Percentiles rank a stretch among this genome's conserved stretches.
Evolutionary conservation across 92 coral and sea anemone genomes (phyloP).

Genomic region (Pocillopora grandis): DNA sequence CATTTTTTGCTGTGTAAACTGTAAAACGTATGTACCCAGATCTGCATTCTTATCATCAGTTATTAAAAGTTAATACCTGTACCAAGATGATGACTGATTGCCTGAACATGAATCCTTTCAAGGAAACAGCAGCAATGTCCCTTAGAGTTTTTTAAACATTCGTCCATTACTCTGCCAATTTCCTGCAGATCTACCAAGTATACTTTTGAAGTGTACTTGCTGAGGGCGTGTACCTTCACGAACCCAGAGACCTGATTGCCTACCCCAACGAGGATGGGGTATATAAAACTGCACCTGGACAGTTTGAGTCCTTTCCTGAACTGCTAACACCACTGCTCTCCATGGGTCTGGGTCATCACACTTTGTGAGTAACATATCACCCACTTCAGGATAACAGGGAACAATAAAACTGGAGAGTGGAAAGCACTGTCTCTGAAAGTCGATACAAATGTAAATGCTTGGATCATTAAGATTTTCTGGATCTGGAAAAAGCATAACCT

Average conservation of each 20-base stretch:
- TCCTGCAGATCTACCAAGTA: slow-evolving; percentile 26
- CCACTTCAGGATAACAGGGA: slow-evolving; percentile 37
- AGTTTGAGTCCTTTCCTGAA: background rate
- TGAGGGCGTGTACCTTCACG: slow-evolving; percentile 28
- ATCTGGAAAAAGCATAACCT: slow-evolving; percentile 33
- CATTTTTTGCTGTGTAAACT: too few relatives aligned
- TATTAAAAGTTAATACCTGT: too few relatives aligned
- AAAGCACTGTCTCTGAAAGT: slow-evolving; percentile 26
- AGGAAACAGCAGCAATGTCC: background rate
- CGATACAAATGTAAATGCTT: slow-evolving; percentile 8
- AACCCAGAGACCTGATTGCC: slow-evolving; percentile 34
- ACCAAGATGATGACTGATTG: too few relatives aligned
- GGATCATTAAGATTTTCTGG: slow-evolving; percentile 3
- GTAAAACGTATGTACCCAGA: too few relatives aligned
- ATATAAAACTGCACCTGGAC: slow-evolving; percentile 30
- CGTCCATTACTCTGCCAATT: slow-evolving; percentile 11
- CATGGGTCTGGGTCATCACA: slow-evolving; percentile 46
- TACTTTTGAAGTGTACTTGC: slow-evolving; percentile 1
- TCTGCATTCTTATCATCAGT: too few relatives aligned
- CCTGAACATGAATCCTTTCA: too few relatives aligned
- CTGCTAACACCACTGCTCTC: slow-evolving; percentile 27
- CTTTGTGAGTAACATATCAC: slow-evolving; percentile 33
- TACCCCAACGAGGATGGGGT: slow-evolving; percentile 42
- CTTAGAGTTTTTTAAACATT: too few relatives aligned
- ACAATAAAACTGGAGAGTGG: slow-evolving; percentile 34